Percentiles rank a stretch among this genome's conserved stretches.
Evolutionary conservation across 1,140 invertebrate genomes (phyloP).

Genomic region (Orchestia grillus): DNA sequence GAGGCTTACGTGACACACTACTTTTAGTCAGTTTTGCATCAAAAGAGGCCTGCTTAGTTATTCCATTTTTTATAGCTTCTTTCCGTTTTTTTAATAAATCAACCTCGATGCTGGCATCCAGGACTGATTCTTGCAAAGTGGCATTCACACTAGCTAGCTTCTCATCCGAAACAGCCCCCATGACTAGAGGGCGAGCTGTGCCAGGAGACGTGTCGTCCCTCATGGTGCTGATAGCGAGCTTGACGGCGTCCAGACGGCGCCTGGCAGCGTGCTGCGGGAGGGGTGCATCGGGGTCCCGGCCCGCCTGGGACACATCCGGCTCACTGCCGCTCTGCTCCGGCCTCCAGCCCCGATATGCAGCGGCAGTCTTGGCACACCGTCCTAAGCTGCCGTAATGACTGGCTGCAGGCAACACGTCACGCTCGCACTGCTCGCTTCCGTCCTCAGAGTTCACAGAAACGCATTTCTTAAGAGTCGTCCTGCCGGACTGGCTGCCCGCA

Average conservation of each 20-base stretch:
- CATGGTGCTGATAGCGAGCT: not conserved
- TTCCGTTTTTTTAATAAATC: conserved; percentile 13
- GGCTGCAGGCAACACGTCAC: not conserved
- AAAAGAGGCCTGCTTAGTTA: not conserved
- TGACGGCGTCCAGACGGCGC: not conserved
- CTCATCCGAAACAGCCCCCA: not conserved
- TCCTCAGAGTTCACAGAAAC: not conserved
- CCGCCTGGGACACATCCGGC: not conserved
- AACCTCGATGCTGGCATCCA: conserved; percentile 28
- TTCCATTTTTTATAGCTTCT: conserved; percentile 12
- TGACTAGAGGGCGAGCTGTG: not conserved
- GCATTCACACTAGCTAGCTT: not conserved
- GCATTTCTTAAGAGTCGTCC: not conserved
- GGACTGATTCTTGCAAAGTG: conserved; percentile 23
- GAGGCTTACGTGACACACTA: not conserved
- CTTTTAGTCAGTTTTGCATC: not conserved
- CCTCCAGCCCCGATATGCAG: not conserved
- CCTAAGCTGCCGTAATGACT: conserved; percentile 1
- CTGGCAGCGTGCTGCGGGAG: not conserved
- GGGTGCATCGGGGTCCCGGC: not conserved
- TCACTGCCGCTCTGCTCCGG: not conserved
- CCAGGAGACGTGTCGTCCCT: not conserved
- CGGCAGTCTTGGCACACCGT: not conserved
- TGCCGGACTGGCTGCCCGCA: not conserved
- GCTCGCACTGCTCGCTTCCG: not conserved